phyloP scores from a whole-genome alignment of 2,113 vertebrate genomes.

The Corythornis cristatus region DNA sequence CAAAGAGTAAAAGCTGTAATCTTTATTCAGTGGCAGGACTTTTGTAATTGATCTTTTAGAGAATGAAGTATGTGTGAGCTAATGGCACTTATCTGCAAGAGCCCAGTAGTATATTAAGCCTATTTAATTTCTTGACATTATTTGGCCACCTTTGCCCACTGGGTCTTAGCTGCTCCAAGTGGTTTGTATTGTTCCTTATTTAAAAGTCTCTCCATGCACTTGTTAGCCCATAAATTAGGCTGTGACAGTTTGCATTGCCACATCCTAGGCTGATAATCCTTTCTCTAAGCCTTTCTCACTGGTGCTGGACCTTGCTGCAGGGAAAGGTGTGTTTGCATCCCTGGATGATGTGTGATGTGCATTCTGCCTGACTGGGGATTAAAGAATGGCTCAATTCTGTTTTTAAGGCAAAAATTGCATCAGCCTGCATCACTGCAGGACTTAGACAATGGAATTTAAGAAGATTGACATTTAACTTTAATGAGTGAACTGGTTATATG shows the following conservation, averaged over 20 bases:
- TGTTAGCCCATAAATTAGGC: neutral
- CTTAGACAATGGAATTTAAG: neutral
- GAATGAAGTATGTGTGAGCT: neutral
- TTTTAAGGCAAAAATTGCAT: neutral
- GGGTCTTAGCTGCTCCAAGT: neutral
- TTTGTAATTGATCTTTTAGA: neutral
- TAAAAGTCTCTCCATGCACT: neutral
- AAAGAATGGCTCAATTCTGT: neutral
- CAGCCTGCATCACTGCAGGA: neutral
- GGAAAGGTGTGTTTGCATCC: neutral
- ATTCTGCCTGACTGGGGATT: neutral
- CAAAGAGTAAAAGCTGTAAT: neutral
- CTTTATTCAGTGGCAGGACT: neutral
- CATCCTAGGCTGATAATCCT: neutral
- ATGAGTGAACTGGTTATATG: neutral
- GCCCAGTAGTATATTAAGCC: neutral
- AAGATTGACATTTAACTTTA: neutral
- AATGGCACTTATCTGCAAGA: neutral
- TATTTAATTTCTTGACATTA: slow-evolving; percentile 8
- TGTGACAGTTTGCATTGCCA: neutral
- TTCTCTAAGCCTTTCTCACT: neutral
- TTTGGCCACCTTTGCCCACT: neutral
- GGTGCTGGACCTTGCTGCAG: neutral
- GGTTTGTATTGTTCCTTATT: neutral
- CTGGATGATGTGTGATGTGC: neutral